Base-by-base conservation (phyloP, 2,113 vertebrate species). In the Protobothrops flavoviridis region DNA sequence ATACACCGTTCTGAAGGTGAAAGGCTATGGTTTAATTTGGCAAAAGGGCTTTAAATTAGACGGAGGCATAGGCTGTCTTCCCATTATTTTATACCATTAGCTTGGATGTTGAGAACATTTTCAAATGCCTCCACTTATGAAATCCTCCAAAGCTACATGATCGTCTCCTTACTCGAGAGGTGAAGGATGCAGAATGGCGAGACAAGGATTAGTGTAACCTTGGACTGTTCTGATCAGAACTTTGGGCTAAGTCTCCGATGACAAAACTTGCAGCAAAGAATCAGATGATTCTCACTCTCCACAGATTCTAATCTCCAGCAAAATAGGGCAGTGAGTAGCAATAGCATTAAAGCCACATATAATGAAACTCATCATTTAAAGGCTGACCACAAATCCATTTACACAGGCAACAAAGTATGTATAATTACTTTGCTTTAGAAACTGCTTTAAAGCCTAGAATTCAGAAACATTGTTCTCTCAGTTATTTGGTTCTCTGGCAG, bases 71-170 rank as follows among this genome's bases (percentile, higher is more conserved):
- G 57, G 96, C 97, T 96, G 97, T 95, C 96, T 97, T 95, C 96
- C 98, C 96, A 98, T 98, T 98, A 98, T 98, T 98, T 98, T 97
- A 94, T 97, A 95, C 96, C 97, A 97, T 97, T 98, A 97, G 96
- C 56, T 96, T 94, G 91, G 94, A 96, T 97, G 97, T 94, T 96
- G 93, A 97, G 96, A 97, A 98, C 95, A 95, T 94, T 97, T 98
- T 97, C 96, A 97, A 97, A 97, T 52, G 93, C 29, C 43, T 94
- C 95, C 91, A 94, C 94, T 96, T 97, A 94, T 96, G 95, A 97
- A 97, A 97, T 96, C 89, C 96, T 96, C 95, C 93, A 90, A 88
- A 95, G 95, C 53, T 53, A 96, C 85, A 33, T 92, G 96, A 97
- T 97, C 96, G 90, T 97, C 95, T 97, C 95, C 86, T 94, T 97